Conservation (phyloP, 2,797 vertebrate species). For the Hydrocynus forskahlii region DNA sequence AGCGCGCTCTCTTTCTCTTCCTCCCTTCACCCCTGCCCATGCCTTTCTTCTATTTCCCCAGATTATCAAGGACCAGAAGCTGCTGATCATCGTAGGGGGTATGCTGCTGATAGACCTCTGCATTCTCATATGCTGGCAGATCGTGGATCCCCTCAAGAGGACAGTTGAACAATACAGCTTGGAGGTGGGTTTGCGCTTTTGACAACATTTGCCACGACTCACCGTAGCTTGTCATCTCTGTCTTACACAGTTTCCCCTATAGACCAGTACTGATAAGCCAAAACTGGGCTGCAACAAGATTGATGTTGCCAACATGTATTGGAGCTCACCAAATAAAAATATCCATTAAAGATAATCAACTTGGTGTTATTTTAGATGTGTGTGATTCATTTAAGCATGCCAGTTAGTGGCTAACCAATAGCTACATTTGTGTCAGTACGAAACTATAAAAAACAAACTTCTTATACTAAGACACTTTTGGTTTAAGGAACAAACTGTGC, state of each 20-base stretch:
- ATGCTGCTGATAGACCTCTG: slow-evolving; percentile 99
- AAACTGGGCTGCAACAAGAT: neutral
- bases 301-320: neutral
- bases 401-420: no score
- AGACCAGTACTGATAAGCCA: neutral
- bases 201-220: neutral
- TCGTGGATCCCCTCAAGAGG: slow-evolving; percentile 96
- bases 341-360: neutral
- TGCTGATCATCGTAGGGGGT: slow-evolving; percentile 97
- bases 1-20: slow-evolving; percentile 35
- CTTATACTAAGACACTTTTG: no score
- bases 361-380: no score
- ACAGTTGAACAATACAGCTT: slow-evolving; percentile 97
- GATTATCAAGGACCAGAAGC: slow-evolving; percentile 99
- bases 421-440: no score
- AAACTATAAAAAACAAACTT: no score
- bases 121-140: slow-evolving; percentile 99
- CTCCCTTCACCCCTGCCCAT: slow-evolving; percentile 41
- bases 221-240: neutral
- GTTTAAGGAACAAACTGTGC: neutral
- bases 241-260: neutral
- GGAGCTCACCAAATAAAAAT: no score
- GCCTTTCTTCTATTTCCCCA: slow-evolving; percentile 67
- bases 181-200: slow-evolving; percentile 84
- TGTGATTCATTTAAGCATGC: no score